Conservation (phyloP, 2,888 invertebrate genomes). For the Andricus curvator region DNA sequence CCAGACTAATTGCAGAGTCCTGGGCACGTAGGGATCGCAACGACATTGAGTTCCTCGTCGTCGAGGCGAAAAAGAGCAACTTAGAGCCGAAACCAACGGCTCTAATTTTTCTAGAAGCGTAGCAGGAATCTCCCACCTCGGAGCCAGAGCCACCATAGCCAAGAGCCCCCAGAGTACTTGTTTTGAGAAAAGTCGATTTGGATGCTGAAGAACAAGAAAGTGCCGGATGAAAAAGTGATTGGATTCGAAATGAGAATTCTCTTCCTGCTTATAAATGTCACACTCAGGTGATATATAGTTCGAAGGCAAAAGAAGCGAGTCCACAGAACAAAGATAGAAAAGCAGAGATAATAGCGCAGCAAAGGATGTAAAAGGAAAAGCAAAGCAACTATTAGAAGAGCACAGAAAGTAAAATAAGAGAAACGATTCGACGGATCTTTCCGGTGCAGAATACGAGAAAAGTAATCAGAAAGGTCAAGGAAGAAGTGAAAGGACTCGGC, state of each 20-base stretch:
- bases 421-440: neutral
- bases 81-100: slow-evolving; percentile 95
- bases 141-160: slow-evolving; percentile 75
- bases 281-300: neutral
- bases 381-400: neutral
- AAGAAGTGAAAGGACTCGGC: neutral
- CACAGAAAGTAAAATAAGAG: neutral
- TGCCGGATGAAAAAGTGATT: slow-evolving; percentile 22
- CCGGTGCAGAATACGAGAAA: neutral
- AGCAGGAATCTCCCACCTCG: slow-evolving; percentile 82
- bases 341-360: neutral
- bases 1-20: slow-evolving; percentile 94
- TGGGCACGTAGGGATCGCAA: slow-evolving; percentile 93
- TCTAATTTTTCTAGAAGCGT: slow-evolving; percentile 94
- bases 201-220: slow-evolving; percentile 34
- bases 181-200: slow-evolving; percentile 41
- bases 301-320: neutral
- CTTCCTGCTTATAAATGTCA: slow-evolving; percentile 22
- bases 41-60: slow-evolving; percentile 95
- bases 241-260: slow-evolving; percentile 21
- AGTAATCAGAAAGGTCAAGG: neutral
- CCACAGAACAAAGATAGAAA: neutral
- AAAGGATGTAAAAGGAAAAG: neutral
- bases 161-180: slow-evolving; percentile 53
- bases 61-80: slow-evolving; percentile 95